These are phyloP conservation scores for Psittacula cyanocephala DNA, from an alignment of 2,113 vertebrate genomes.

Conservation along the genomic window DNA sequence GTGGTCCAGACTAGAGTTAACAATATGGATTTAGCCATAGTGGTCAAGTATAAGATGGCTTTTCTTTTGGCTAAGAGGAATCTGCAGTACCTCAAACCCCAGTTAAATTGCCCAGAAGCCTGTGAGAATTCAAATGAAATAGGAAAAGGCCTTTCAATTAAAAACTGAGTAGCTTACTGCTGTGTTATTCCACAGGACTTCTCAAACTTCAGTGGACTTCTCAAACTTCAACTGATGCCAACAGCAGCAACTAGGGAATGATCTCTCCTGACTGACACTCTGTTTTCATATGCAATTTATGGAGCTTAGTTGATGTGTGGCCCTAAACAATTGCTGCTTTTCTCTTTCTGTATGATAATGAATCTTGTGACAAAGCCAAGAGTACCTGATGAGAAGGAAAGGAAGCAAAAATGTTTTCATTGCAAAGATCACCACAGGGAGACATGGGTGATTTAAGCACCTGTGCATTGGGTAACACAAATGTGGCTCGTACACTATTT, in stretches of 20 bases:
- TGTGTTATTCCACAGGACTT: neutral
- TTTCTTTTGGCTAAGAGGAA: neutral
- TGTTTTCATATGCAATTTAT: neutral
- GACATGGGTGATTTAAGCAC: neutral
- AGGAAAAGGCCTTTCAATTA: neutral
- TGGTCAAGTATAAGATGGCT: neutral
- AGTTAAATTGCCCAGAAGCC: neutral
- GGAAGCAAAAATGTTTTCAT: neutral
- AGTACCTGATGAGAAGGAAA: neutral
- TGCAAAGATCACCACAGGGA: neutral
- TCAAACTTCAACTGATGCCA: neutral
- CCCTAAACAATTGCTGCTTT: neutral
- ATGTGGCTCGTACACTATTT: fast-evolving
- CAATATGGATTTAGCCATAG: neutral
- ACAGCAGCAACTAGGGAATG: neutral
- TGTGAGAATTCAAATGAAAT: neutral
- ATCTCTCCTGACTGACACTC: neutral
- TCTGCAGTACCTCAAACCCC: neutral
- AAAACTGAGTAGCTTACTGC: neutral
- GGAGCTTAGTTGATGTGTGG: neutral
- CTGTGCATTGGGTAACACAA: neutral
- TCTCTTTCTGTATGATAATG: neutral
- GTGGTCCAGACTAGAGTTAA: neutral
- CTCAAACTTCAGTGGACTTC: neutral
- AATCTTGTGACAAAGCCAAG: neutral